Base-by-base conservation (phyloP, 2,797 vertebrate species). In the Remorina albescens region DNA sequence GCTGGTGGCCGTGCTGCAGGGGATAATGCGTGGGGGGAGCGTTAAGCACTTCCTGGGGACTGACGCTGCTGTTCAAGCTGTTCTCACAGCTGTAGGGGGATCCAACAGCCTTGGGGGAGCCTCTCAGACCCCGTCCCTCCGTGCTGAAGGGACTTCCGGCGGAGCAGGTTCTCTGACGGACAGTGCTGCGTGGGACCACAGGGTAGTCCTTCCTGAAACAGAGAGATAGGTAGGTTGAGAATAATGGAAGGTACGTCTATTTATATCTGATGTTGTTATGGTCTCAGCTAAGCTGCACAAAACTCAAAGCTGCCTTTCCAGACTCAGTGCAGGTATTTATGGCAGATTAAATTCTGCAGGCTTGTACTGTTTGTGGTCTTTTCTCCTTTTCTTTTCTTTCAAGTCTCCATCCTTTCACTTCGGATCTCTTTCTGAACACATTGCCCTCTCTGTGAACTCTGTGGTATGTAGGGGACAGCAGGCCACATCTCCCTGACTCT, bases 31-130 rank as follows among this genome's bases (percentile, higher is more conserved):
- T 93, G 30, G 96, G 86, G 1, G 95, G 92, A 0, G 95, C 87
- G 26, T 94, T 89, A 50, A 96, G 93, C 82, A 97, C 94, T 53
- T 91, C 88, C 88, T 95, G 96, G 37, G 97, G 95, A 58, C 95
- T 96, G 41, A 16, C 25, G 87, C 95, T 91, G 70, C 95, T 89
- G 1, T 92, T 96, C 63, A 96, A 88, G 0, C 95, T 93, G 0
- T 95, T 97, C 89, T 98, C 97, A 34, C 96, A 97, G 89, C 96
- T 95, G 87, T 95, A 98, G 74, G 97, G 97, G 55, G 96, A 96
- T 1, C 93, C 84, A 47, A 95, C 81, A 59, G 94, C 95, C 69
- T 95, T 95, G 0, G 96, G 95, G 19, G 96, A 91, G n/a, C 85
- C 83, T 0, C 92, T 93, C 42, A 97, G 92, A 65, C 93, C 93